These are phyloP conservation scores for Listronotus oregonensis DNA, from an alignment of 1,140 invertebrate species.

Conservation along the genomic window DNA sequence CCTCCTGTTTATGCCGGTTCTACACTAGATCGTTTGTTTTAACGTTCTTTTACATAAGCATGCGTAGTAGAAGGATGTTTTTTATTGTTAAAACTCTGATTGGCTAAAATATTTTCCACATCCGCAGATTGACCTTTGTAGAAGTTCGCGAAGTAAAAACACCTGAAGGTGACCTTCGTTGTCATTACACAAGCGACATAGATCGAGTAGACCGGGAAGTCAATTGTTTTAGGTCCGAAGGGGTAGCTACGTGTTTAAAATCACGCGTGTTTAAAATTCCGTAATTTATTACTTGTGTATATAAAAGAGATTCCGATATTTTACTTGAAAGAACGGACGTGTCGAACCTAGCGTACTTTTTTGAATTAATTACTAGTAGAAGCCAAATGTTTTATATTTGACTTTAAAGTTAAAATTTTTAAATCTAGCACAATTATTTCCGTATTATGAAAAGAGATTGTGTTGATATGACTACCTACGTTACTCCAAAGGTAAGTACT, in stretches of 20 bases:
- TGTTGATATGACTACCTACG: slow-evolving; percentile 19
- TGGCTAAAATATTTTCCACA: no score
- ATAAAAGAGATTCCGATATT: no score
- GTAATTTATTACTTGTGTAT: no score
- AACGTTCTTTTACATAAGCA: background rate
- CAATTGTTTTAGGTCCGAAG: background rate
- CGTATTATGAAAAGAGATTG: slow-evolving; percentile 18
- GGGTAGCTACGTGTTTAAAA: background rate
- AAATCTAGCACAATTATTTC: no score
- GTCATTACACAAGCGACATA: background rate
- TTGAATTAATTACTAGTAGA: no score
- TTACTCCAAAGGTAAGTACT: slow-evolving; percentile 22
- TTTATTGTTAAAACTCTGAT: no score
- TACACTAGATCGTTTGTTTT: background rate
- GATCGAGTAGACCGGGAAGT: background rate
- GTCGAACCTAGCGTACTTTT: no score
- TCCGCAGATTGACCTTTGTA: background rate
- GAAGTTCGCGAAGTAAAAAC: background rate
- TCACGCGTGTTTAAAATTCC: background rate
- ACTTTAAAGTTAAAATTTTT: no score
- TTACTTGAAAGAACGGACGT: no score
- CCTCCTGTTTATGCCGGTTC: background rate
- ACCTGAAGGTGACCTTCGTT: slow-evolving; percentile 19
- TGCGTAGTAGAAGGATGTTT: background rate
- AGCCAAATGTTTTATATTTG: no score